Evolutionary conservation across 2,797 vertebrate species (phyloP).

Genomic region (Falco cherrug): DNA sequence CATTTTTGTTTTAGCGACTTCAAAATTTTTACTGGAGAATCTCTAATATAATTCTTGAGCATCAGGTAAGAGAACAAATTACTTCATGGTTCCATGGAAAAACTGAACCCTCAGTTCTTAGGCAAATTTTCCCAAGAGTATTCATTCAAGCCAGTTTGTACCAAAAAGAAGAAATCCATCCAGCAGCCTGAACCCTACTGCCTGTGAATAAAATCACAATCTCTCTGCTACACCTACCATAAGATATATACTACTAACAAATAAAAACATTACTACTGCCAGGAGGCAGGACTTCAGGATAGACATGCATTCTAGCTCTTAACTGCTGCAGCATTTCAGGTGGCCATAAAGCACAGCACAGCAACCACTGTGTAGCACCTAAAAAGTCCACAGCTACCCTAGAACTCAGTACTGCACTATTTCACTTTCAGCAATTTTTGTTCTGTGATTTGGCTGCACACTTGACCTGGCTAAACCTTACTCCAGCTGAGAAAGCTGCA

Average conservation of each 20-base stretch:
- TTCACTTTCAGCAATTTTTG: neutral
- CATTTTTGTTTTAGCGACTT: neutral
- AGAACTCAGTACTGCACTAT: neutral
- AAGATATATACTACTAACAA: neutral
- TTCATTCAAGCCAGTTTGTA: neutral
- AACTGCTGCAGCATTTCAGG: neutral
- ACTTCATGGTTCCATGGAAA: neutral
- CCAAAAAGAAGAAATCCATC: neutral
- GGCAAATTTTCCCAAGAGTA: neutral
- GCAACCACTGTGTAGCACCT: neutral
- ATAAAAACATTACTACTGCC: neutral
- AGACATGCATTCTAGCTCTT: neutral
- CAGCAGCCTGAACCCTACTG: neutral
- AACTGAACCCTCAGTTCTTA: neutral
- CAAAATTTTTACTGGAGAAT: neutral
- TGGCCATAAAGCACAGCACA: neutral
- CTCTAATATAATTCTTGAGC: neutral
- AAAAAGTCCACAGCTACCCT: neutral
- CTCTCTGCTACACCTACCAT: neutral
- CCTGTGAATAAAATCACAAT: neutral
- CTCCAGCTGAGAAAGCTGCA: conserved; percentile 46
- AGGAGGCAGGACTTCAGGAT: neutral
- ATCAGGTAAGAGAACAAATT: neutral
- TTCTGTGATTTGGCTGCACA: conserved; percentile 53
- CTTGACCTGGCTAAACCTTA: conserved; percentile 65